phyloP scores from a whole-genome alignment of 2,797 vertebrate genomes.

The Capromys pilorides region DNA sequence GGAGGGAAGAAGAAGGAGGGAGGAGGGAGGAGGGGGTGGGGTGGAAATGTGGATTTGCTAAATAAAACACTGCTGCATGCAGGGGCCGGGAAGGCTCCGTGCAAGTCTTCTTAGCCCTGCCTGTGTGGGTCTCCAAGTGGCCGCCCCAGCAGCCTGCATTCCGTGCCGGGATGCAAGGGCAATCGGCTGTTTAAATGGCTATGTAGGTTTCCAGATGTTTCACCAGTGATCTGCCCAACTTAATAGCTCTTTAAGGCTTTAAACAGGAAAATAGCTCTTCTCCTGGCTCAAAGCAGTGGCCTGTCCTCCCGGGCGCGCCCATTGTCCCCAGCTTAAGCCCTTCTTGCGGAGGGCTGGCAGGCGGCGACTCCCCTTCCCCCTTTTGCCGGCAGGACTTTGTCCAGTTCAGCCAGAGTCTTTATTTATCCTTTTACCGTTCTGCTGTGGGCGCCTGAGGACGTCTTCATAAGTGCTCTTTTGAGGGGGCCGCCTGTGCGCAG shows the following conservation, averaged over 20 bases:
- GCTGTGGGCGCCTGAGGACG: constrained; percentile 76
- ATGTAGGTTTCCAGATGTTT: constrained; percentile 91
- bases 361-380: constrained; percentile 8
- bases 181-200: constrained; percentile 88
- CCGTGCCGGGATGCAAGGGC: constrained; percentile 83
- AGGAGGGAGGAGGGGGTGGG: constrained; percentile 55
- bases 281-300: constrained; percentile 85
- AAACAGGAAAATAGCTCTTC: constrained; percentile 89
- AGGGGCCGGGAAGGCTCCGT: constrained; percentile 79
- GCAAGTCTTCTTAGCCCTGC: constrained; percentile 85
- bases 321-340: constrained; percentile 84
- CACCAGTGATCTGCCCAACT: constrained; percentile 89
- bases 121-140: constrained; percentile 82
- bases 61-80: constrained; percentile 84
- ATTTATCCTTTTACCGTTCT: constrained; percentile 76
- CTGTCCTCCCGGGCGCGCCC: constrained; percentile 83
- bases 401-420: constrained; percentile 73
- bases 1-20: not conserved
- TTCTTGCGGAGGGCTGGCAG: constrained; percentile 72
- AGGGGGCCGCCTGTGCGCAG: constrained; percentile 64
- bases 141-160: constrained; percentile 84
- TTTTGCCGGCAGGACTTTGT: constrained; percentile 58
- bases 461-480: constrained; percentile 61
- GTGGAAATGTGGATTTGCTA: constrained; percentile 79
- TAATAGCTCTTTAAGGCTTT: constrained; percentile 90